A percentile compares a stretch with the other conserved stretches of the same genome.
phyloP scores from a whole-genome alignment of 2,888 invertebrate species.

The Keiferia lycopersicella region DNA sequence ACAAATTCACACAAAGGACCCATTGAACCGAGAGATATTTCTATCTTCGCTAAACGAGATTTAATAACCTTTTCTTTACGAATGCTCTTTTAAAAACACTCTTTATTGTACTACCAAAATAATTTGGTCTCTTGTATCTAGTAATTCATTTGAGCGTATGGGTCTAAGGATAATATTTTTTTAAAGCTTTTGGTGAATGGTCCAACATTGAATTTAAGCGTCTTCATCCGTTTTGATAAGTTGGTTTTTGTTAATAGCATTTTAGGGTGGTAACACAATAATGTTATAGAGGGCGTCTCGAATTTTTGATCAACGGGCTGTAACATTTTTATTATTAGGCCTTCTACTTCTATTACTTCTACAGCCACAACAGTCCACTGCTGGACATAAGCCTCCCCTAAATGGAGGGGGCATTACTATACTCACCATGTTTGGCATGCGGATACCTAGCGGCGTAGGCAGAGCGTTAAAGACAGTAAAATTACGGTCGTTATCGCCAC shows the following conservation, averaged over 20 bases:
- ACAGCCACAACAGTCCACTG: too few species aligned
- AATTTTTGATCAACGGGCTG: not conserved
- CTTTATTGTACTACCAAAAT: conserved; percentile 56
- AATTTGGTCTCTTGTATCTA: conserved; percentile 37
- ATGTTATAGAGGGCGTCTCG: not conserved
- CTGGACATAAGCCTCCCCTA: too few species aligned
- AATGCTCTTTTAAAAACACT: conserved; percentile 68
- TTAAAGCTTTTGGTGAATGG: conserved; percentile 9
- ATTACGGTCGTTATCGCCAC: too few species aligned
- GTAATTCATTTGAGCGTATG: conserved; percentile 9
- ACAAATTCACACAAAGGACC: conserved; percentile 1
- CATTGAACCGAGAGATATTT: conserved; percentile 43
- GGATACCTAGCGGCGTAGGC: too few species aligned
- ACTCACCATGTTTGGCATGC: too few species aligned
- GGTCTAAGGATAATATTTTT: not conserved
- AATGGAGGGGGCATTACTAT: too few species aligned
- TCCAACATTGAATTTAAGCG: conserved; percentile 33
- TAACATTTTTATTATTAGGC: too few species aligned
- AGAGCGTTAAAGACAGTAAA: too few species aligned
- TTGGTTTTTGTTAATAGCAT: conserved; percentile 64
- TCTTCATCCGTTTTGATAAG: conserved; percentile 61
- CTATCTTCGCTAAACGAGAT: conserved; percentile 63
- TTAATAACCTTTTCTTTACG: conserved; percentile 74
- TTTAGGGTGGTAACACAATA: conserved; percentile 8
- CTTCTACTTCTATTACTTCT: too few species aligned